phyloP scores from a whole-genome alignment of 2,797 vertebrate species.

The Euthynnus affinis region DNA sequence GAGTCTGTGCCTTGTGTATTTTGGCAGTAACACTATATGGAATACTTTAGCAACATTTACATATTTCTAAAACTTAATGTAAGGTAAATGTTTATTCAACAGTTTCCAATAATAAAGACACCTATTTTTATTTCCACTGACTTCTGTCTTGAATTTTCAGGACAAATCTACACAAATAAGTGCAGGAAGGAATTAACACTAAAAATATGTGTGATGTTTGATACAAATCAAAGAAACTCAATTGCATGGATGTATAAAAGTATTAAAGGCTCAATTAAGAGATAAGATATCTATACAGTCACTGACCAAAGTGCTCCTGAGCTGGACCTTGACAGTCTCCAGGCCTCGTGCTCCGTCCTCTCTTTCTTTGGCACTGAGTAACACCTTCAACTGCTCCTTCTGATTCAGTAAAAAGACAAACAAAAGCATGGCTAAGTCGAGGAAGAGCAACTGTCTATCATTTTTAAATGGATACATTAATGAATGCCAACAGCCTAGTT shows the following conservation, averaged over 20 bases:
- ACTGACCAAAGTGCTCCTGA: constrained; percentile 91
- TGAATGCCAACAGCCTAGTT: neutral
- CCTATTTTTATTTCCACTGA: neutral
- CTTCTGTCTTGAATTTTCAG: neutral
- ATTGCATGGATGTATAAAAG: neutral
- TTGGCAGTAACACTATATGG: no score
- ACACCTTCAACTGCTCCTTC: constrained; percentile 92
- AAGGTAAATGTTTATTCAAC: neutral
- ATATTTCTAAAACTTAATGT: neutral
- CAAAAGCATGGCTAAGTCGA: neutral
- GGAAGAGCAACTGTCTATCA: neutral
- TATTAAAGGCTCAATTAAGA: neutral
- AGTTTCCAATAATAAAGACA: neutral
- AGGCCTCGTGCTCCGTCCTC: constrained; percentile 90
- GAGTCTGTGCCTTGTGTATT: no score
- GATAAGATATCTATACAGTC: neutral
- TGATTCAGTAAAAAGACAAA: constrained; percentile 68
- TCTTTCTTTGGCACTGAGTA: constrained; percentile 89
- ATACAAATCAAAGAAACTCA: neutral
- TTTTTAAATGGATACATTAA: neutral
- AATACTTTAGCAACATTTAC: no score
- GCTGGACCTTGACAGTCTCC: constrained; percentile 93
- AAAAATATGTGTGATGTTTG: neutral
- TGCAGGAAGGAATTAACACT: neutral
- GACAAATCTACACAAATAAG: neutral